Percentiles rank a stretch among this genome's conserved stretches.
These are phyloP conservation scores for Argentina silus DNA, from an alignment of 2,797 vertebrate species.

Conservation along the genomic window DNA sequence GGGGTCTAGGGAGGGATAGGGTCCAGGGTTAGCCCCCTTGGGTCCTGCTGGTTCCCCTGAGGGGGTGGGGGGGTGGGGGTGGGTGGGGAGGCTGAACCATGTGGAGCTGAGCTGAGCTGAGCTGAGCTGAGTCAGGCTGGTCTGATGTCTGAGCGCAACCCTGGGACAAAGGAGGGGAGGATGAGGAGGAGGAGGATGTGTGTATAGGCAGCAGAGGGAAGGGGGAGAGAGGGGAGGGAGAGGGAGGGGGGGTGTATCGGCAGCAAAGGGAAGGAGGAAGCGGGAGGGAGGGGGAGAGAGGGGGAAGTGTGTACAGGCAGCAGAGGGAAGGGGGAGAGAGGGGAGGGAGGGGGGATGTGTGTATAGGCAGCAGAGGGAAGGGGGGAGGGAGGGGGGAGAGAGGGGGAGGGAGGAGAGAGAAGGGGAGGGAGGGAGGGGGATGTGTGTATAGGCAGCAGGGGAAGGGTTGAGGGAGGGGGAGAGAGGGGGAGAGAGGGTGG, in stretches of 20 bases:
- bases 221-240: conserved; percentile 73
- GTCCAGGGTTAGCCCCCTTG: conserved; percentile 56
- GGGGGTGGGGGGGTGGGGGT: too few relatives aligned
- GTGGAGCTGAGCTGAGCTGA: conserved; percentile 27
- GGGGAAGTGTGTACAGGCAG: conserved; percentile 66
- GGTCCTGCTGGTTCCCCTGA: conserved; percentile 55
- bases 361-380: conserved; percentile 71
- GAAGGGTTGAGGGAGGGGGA: conserved; percentile 58
- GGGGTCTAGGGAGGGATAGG: neutral
- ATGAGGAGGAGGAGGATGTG: conserved; percentile 76
- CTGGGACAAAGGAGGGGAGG: conserved; percentile 58
- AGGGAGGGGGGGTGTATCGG: conserved; percentile 82
- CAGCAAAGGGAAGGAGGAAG: conserved; percentile 78
- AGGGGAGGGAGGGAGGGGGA: neutral
- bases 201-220: conserved; percentile 79
- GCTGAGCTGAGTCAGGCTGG: conserved; percentile 48
- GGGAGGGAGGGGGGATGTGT: conserved; percentile 82
- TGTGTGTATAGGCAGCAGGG: conserved; percentile 35
- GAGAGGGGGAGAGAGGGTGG: conserved; percentile 81
- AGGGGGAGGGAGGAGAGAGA: conserved; percentile 45
- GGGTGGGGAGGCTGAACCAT: conserved; percentile 11
- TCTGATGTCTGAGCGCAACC: conserved; percentile 53
- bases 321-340: conserved; percentile 71
- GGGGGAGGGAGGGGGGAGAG: conserved; percentile 34
- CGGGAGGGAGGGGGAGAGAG: conserved; percentile 70